Evolutionary conservation across 2,888 invertebrate genomes (phyloP), one percentile per base, ranked within the genome.

Genomic region (Pollenia griseotomentosa): DNA sequence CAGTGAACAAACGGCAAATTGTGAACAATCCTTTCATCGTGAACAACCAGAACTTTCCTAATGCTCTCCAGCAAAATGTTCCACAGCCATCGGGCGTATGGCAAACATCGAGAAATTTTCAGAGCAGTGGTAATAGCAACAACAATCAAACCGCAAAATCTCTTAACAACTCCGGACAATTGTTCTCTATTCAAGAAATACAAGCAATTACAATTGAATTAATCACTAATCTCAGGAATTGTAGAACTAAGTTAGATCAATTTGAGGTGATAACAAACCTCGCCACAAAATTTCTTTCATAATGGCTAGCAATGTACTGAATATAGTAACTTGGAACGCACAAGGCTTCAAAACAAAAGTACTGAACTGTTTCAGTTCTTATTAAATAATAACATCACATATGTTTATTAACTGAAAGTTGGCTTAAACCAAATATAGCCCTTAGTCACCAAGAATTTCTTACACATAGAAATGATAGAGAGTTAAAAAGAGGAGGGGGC

Each of bases 401-500:
- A 33, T 23, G 68, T 51, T 68, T 68, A 68, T 1, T 68, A 3
- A 23, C 68, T n/a, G 68, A 68, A 51, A 68, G 11, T 68, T 68
- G 68, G 68, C 33, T 68, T 33, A 68, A 68, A 51, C 68, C 51
- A 48, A 23, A 68, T 68, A 33, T 68, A 51, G 0, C 68, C 14
- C 33, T 68, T 51, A 68, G 33, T 19, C 19, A 19, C 2, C 19
- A 19, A 19, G 19, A 19, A 19, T 19, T 19, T 19, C 2, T 1
- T 19, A 19, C 2, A 19, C 2, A 19, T 19, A 19, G 19, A 19
- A 19, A 19, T 19, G 19, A 19, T 19, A 19, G 19, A 19, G 19
- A 19, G 2, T 19, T 19, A 19, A 19, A 19, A 19, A 19, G 19
- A 19, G 19, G 19, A 19, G 19, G 19, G 19, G 19, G 19, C 19